Conservation (phyloP, 1,140 invertebrate species). For the Aphis craccivora region DNA sequence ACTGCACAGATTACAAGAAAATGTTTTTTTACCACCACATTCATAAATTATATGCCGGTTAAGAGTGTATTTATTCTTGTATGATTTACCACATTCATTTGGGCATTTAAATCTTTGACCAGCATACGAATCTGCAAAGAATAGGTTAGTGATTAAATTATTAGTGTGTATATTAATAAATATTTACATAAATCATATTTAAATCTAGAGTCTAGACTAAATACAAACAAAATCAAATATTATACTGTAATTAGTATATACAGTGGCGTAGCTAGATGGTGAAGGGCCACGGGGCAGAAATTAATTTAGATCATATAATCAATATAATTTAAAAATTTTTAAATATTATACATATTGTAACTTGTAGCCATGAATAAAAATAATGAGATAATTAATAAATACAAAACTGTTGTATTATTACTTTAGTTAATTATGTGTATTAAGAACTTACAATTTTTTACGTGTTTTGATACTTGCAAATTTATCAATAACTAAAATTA, state of each 20-base stretch:
- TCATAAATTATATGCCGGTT: conserved; percentile 52
- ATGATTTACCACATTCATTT: conserved; percentile 38
- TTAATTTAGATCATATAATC: no score
- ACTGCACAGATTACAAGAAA: conserved; percentile 49
- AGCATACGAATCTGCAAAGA: not conserved
- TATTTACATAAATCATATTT: not conserved
- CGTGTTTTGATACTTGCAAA: no score
- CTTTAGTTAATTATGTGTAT: no score
- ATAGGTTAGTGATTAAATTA: not conserved
- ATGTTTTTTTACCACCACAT: conserved; percentile 59
- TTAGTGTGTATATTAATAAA: not conserved
- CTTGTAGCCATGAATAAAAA: no score
- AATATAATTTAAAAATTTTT: no score
- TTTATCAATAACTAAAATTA: no score
- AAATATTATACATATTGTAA: no score
- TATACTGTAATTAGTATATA: not conserved
- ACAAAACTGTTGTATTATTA: no score
- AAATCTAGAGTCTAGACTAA: not conserved
- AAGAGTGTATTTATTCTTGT: conserved; percentile 29
- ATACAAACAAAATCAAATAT: not conserved
- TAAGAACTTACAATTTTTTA: no score
- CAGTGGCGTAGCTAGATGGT: no score
- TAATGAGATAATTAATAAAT: no score
- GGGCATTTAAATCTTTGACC: conserved; percentile 14
- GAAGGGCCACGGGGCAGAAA: no score